Evolutionary conservation across 1,140 invertebrate species (phyloP), one percentile per base, ranked within the genome.

Genomic region (Trinorchestia longiramus): DNA sequence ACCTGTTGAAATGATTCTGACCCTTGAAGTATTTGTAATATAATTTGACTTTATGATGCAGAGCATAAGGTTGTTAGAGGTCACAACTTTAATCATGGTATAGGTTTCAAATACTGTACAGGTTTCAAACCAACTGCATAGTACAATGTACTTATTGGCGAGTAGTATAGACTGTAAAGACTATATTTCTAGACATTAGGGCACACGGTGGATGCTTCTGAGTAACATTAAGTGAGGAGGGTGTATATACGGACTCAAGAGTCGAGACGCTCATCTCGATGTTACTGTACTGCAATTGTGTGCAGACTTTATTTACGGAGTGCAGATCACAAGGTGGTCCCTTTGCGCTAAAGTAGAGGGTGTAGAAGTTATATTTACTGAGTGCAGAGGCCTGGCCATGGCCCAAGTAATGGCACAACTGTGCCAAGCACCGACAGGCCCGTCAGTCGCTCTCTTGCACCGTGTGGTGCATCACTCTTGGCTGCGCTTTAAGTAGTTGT

Each of bases 281-380:
- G 62, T 11, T 15, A 23, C 62, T 77, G 62, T 77, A 77, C 11
- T 23, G 62, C 1, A 36, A 77, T 11, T 1, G 15, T 77, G 28
- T 3, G 36, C 28, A 77, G 11, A 3, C 62, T 77, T 3, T 77
- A 77, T 77, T 77, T 36, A 11, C 62, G 28, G 15, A 77, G 15
- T 77, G 62, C 62, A 77, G 62, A 23, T 23, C 28, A 77, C 62
- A 77, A 77, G 62, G 62, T 77, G 62, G 62, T 77, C 62, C 15
- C 8, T 77, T 23, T 28, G 36, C 62, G 62, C 15, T 77, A 36
- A 77, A 77, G 62, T 77, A 77, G 62, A 77, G 62, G 36, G 62
- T 77, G 62, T 77, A 77, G 62, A 36, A 43, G 88, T 90, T 90
- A 90, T 90, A 90, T 90, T 90, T 90, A 90, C 88, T 90, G 41